phyloP scores from a whole-genome alignment of 2,113 vertebrate genomes.

The Mastomys natalensis region DNA sequence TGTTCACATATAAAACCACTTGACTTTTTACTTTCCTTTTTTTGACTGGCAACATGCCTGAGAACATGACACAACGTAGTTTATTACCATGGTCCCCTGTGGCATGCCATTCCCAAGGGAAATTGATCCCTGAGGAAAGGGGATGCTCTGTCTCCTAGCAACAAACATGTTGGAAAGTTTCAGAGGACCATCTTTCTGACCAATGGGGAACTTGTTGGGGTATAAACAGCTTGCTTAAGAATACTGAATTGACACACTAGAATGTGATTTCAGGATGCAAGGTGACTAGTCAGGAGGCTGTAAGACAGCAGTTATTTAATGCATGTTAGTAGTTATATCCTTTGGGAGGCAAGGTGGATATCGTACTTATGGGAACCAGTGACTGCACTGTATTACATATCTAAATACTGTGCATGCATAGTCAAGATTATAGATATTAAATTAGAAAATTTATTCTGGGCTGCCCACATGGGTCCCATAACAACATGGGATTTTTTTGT shows the following conservation, averaged over 20 bases:
- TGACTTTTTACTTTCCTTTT: constrained; percentile 55
- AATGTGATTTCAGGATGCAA: not conserved
- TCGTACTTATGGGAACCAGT: not conserved
- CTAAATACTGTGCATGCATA: not conserved
- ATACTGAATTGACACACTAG: not conserved
- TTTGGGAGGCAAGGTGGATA: not conserved
- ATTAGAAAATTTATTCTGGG: not conserved
- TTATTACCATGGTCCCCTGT: not conserved
- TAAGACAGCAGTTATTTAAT: not conserved
- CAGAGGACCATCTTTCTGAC: constrained; percentile 60
- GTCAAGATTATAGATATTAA: not conserved
- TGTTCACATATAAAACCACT: constrained; percentile 55
- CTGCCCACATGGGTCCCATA: not conserved
- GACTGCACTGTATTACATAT: not conserved
- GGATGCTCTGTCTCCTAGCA: constrained; percentile 58
- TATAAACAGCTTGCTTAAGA: constrained; percentile 37
- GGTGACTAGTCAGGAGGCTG: not conserved
- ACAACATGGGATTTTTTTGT: not conserved
- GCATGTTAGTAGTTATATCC: not conserved
- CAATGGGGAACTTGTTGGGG: constrained; percentile 21
- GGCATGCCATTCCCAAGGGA: constrained; percentile 51
- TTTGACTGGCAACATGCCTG: constrained; percentile 60
- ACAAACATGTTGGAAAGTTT: constrained; percentile 47
- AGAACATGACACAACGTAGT: constrained; percentile 31
- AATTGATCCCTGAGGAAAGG: constrained; percentile 60